Evolutionary conservation across 2,797 vertebrate species (phyloP).

Genomic region (Typhlichthys subterraneus): DNA sequence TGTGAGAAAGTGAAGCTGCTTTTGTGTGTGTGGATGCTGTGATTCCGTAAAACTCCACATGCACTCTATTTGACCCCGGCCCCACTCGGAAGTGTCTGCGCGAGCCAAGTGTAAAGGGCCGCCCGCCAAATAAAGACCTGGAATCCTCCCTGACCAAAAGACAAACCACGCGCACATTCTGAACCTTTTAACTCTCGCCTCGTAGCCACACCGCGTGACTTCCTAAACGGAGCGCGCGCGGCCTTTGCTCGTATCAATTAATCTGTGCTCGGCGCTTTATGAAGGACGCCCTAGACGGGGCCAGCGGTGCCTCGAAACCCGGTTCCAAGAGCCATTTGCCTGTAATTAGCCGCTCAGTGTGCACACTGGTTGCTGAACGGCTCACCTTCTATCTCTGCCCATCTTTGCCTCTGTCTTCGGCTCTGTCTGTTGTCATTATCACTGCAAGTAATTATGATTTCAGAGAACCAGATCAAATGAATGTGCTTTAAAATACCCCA

Average conservation of each 20-base stretch:
- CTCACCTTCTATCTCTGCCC: constrained; percentile 13
- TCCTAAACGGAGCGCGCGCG: constrained; percentile 50
- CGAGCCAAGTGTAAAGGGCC: constrained; percentile 54
- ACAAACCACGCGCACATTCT: constrained; percentile 1
- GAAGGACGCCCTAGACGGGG: constrained; percentile 41
- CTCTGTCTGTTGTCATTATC: too few relatives aligned
- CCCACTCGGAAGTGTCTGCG: constrained; percentile 45
- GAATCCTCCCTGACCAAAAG: constrained; percentile 34
- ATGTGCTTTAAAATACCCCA: too few relatives aligned
- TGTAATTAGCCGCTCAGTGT: constrained; percentile 40
- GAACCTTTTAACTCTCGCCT: constrained; percentile 26
- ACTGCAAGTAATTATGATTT: too few relatives aligned
- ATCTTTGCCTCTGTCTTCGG: constrained; percentile 2
- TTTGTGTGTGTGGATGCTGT: constrained; percentile 30
- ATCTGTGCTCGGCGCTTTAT: constrained; percentile 47
- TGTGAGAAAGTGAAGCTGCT: constrained; percentile 31
- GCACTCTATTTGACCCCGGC: constrained; percentile 66
- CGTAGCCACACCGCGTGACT: constrained; percentile 29
- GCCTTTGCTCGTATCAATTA: constrained; percentile 62
- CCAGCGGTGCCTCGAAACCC: constrained; percentile 59
- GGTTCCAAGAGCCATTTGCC: constrained; percentile 34
- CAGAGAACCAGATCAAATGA: too few relatives aligned
- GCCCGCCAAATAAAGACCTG: constrained; percentile 58
- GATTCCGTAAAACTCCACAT: constrained; percentile 43
- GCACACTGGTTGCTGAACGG: constrained; percentile 16